Evolutionary conservation across 2,797 vertebrate species (phyloP).

Genomic region (Ceryle rudis): DNA sequence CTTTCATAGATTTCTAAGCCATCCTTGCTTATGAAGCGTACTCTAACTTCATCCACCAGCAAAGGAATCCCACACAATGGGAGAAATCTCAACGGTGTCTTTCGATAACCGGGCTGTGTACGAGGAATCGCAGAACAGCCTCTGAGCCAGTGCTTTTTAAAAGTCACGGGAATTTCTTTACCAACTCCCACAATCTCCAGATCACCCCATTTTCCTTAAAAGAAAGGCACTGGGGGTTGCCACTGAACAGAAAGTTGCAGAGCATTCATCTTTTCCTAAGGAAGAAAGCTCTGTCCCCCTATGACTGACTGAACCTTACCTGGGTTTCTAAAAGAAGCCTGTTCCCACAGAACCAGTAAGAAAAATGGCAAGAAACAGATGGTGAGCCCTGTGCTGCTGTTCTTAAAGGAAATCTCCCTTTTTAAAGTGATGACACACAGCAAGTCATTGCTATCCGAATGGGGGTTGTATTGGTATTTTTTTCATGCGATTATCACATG

Average conservation of each 20-base stretch:
- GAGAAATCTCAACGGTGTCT: neutral
- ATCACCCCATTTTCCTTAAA: neutral
- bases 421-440: neutral
- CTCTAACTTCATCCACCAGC: neutral
- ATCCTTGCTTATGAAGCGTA: neutral
- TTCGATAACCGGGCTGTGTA: neutral
- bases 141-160: neutral
- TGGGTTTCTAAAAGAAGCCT: neutral
- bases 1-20: neutral
- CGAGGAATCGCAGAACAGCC: neutral
- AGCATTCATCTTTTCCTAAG: accelerated
- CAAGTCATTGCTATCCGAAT: neutral
- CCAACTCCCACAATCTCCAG: neutral
- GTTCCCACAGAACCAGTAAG: neutral
- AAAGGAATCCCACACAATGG: accelerated
- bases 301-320: neutral
- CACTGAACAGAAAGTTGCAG: neutral
- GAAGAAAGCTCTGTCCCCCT: neutral
- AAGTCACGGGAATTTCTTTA: neutral
- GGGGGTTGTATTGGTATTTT: neutral
- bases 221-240: neutral
- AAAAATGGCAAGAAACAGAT: neutral
- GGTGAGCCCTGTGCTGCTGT: neutral
- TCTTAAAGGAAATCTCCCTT: neutral
- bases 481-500: neutral